Evolutionary conservation across 1,140 invertebrate species (phyloP), one percentile per base, ranked within the genome.

Genomic region (Batillaria attramentaria): DNA sequence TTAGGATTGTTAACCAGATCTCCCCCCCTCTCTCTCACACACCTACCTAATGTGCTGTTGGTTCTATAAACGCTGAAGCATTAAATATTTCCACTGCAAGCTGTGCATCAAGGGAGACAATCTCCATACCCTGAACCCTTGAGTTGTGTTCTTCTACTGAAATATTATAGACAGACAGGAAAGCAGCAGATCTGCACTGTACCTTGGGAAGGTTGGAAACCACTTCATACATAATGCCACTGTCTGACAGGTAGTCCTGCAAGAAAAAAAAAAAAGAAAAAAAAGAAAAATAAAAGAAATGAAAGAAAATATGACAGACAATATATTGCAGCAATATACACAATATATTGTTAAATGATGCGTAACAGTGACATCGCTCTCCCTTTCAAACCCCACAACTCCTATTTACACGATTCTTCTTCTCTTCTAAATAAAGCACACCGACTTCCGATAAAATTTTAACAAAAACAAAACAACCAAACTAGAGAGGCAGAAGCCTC

Each of bases 151-250:
- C n/a, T n/a, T n/a, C n/a, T n/a, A n/a, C n/a, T n/a, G n/a, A n/a
- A 66, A n/a, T 66, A 66, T 31, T 13, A 18, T 18, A 13, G 13
- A 66, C 13, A 66, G 65, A 33, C 31, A 10, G n/a, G n/a, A n/a
- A n/a, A n/a, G n/a, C n/a, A n/a, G n/a, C n/a, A n/a, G n/a, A n/a
- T 54, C n/a, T 0, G 46, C n/a, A 54, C 46, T 65, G 83, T 88
- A 93, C 93, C 91, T 98, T 98, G 37, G 98, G 98, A 90, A 99
- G 97, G 92, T 99, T 98, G 0, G 98, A 99, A 28, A 99, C 98
- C 72, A 99, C 94, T 92, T 99, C 97, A 90, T 99, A 99, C 33
- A 96, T 98, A 33, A 99, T 96, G 8, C 97, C 96, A 81, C 90
- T 91, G 35, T 87, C 84, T 74, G 77, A 83, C 50, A 87, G 78